Base-by-base conservation (phyloP, 2,888 invertebrate genomes). In the Tipula confusa region DNA sequence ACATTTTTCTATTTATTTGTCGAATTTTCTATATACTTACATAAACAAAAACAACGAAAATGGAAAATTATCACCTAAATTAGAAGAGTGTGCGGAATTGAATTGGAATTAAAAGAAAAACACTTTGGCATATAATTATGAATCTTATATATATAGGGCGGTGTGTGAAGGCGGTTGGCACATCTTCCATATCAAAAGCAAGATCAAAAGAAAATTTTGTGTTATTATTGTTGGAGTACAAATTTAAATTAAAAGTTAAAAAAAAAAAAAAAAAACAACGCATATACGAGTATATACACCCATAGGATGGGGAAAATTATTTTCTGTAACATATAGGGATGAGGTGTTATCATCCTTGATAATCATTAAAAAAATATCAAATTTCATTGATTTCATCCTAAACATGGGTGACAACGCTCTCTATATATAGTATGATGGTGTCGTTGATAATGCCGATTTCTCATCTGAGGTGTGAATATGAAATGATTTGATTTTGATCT, bases 61-160 rank as follows among this genome's bases (percentile, higher is more conserved):
- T 64, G 24, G 64, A 24, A 64, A 64, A 64, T 64, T 64, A 64
- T 64, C 64, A 64, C 64, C 64, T 64, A 64, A 64, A 64, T 64
- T 64, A 64, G 64, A 64, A 64, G 64, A 64, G 64, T 64, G 11
- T 64, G 64, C 64, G 64, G 64, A 64, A 64, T 64, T 64, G 64
- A 64, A 64, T 64, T 64, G 24, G 64, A 64, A 64, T 64, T 64
- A 64, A 48, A 43, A 43, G 4, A 38, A 64, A 64, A 64, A 64
- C 64, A 64, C 64, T 64, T 64, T 64, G 24, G 64, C 64, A 64
- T 64, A 24, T 64, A 64, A 64, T 64, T 64, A 64, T 64, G 24
- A 64, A 64, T 64, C 64, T 64, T 64, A 43, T n/a, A 43, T 9
- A 6, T 36, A 43, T 64, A 64, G 24, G 64, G 64, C 64, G 64